These are phyloP conservation scores for Micromesistius poutassou DNA, from an alignment of 2,797 vertebrate genomes.

Conservation along the genomic window DNA sequence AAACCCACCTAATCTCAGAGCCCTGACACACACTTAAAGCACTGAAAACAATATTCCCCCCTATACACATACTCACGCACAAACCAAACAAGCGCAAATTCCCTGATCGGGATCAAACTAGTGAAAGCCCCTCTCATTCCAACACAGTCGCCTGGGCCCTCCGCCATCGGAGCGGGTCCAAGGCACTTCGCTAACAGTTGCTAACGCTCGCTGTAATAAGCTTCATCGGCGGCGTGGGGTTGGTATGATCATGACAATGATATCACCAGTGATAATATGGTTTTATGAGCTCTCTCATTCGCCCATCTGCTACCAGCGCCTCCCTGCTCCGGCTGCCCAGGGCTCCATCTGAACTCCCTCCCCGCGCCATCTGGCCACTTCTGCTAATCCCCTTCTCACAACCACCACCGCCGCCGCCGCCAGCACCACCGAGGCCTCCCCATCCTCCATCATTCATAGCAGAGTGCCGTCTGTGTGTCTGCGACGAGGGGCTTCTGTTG, in stretches of 20 bases:
- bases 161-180: background rate
- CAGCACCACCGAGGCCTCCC: constrained; percentile 2
- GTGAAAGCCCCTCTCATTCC: background rate
- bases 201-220: constrained; percentile 53
- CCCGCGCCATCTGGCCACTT: constrained; percentile 65
- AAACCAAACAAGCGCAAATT: background rate
- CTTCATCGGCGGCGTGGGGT: constrained; percentile 47
- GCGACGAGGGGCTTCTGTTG: background rate
- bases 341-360: constrained; percentile 59
- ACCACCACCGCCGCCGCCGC: background rate
- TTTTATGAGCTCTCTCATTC: constrained; percentile 71
- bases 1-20: too few relatives aligned
- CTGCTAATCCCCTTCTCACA: constrained; percentile 47
- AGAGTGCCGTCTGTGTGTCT: constrained; percentile 13
- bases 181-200: constrained; percentile 10
- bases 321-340: constrained; percentile 48
- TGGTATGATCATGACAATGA: constrained; percentile 65
- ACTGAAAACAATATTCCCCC: background rate
- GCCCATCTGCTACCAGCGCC: constrained; percentile 65
- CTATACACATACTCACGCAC: background rate
- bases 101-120: background rate
- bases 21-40: too few relatives aligned
- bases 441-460: background rate
- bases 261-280: constrained; percentile 67
- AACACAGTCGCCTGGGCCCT: background rate